These are phyloP conservation scores for Drosophila nigrodunni DNA, from an alignment of 1,140 invertebrate genomes.

Conservation along the genomic window DNA sequence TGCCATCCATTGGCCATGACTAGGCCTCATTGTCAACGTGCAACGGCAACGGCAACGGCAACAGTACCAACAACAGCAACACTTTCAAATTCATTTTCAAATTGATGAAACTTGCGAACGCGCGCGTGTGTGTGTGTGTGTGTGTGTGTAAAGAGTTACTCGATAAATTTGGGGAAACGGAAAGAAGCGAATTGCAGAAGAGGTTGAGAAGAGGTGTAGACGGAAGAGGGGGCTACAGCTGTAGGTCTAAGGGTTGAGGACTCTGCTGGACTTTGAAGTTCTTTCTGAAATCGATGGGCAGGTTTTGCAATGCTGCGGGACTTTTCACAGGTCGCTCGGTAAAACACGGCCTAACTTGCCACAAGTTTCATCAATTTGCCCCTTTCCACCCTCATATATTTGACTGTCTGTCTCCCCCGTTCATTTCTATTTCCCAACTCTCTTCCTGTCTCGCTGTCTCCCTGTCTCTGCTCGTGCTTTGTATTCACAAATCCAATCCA, in stretches of 20 bases:
- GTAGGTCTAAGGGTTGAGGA: constrained; percentile 4
- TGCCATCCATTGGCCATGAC: constrained; percentile 34
- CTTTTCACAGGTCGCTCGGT: constrained; percentile 4
- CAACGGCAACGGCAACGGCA: constrained; percentile 25
- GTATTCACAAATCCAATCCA: constrained; percentile 82
- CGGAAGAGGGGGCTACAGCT: constrained; percentile 3
- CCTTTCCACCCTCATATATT: too few species aligned
- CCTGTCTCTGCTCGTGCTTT: constrained; percentile 39
- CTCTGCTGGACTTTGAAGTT: constrained; percentile 64
- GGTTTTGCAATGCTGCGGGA: constrained; percentile 31
- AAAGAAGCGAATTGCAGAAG: neutral
- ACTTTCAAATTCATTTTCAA: constrained; percentile 82
- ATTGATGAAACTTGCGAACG: constrained; percentile 71
- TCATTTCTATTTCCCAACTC: neutral
- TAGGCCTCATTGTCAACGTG: constrained; percentile 43
- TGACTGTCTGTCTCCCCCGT: constrained; percentile 5
- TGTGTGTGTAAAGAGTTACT: constrained; percentile 26
- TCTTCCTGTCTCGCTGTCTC: neutral
- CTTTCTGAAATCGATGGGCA: constrained; percentile 70
- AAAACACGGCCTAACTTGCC: constrained; percentile 1
- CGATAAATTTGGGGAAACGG: constrained; percentile 17
- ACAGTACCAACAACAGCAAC: constrained; percentile 53
- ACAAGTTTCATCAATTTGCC: neutral
- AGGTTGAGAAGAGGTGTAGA: neutral
- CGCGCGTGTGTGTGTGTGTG: constrained; percentile 12